phyloP scores from a whole-genome alignment of 2,888 invertebrate genomes.

The Pharmacophagus antenor region DNA sequence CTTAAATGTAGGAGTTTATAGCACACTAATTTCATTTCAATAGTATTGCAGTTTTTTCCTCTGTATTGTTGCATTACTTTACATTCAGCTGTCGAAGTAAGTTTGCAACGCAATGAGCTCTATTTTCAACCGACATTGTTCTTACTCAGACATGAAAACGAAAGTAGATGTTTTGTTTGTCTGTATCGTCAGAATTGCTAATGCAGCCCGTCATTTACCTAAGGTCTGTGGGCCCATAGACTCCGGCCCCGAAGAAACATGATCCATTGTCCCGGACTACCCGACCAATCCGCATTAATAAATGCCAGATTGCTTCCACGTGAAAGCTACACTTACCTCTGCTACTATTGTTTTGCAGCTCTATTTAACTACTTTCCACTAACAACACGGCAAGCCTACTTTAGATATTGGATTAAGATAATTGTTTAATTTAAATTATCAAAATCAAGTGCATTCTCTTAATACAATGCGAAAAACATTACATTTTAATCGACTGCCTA shows the following conservation, averaged over 20 bases:
- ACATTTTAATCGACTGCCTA: too few species aligned
- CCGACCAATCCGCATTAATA: slow-evolving; percentile 60
- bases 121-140: slow-evolving; percentile 42
- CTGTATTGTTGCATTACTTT: slow-evolving; percentile 37
- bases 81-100: slow-evolving; percentile 40
- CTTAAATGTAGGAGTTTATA: slow-evolving; percentile 16
- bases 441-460: slow-evolving; percentile 3
- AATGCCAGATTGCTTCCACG: slow-evolving; percentile 53
- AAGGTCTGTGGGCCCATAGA: slow-evolving; percentile 49
- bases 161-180: slow-evolving; percentile 57
- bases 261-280: slow-evolving; percentile 55
- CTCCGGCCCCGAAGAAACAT: slow-evolving; percentile 54
- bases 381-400: slow-evolving; percentile 26
- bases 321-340: slow-evolving; percentile 34
- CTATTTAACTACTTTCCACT: slow-evolving; percentile 29
- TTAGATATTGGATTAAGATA: slow-evolving; percentile 27
- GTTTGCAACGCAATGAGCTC: slow-evolving; percentile 37
- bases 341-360: slow-evolving; percentile 30
- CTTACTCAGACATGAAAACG: slow-evolving; percentile 56
- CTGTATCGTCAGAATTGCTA: slow-evolving; percentile 58
- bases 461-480: too few species aligned
- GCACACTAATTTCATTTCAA: slow-evolving; percentile 36
- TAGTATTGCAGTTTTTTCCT: slow-evolving; percentile 39
- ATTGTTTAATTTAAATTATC: slow-evolving; percentile 13
- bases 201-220: slow-evolving; percentile 56